phyloP scores from a whole-genome alignment of 2,888 invertebrate genomes.

The Drosophila koepferae region DNA sequence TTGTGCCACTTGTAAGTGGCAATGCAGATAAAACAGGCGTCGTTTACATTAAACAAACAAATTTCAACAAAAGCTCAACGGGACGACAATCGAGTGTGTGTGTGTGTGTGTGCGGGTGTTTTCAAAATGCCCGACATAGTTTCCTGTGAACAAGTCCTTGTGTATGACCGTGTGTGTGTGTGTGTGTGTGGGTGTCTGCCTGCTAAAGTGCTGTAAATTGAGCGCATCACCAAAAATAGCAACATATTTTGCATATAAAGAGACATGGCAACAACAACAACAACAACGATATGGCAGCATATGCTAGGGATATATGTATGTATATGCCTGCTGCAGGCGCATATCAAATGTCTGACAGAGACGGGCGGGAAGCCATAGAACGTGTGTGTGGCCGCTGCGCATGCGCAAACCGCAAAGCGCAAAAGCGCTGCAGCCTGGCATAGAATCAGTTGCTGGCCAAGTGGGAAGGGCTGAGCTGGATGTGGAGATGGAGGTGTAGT shows the following conservation, averaged over 20 bases:
- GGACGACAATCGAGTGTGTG: conserved; percentile 29
- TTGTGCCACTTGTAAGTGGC: conserved; percentile 47
- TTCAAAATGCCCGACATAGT: conserved; percentile 62
- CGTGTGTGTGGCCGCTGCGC: conserved; percentile 62
- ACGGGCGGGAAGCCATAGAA: conserved; percentile 58
- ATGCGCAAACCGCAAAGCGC: conserved; percentile 67
- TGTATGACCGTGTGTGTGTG: conserved; percentile 5
- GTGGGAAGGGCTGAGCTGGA: too few relatives aligned
- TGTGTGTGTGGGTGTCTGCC: conserved; percentile 17
- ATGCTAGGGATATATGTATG: neutral
- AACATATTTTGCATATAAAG: conserved; percentile 38
- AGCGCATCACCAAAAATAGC: conserved; percentile 66
- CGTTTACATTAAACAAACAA: conserved; percentile 61
- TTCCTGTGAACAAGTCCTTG: conserved; percentile 57
- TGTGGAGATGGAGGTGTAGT: too few relatives aligned
- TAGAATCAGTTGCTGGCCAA: neutral
- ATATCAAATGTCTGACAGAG: conserved; percentile 56
- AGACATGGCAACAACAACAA: conserved; percentile 1
- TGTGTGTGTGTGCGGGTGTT: conserved; percentile 14
- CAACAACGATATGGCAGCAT: neutral
- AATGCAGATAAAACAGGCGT: conserved; percentile 50
- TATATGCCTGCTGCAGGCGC: conserved; percentile 11
- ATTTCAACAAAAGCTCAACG: conserved; percentile 59
- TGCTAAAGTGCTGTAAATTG: conserved; percentile 68
- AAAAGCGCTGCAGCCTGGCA: conserved; percentile 8